These are phyloP conservation scores for Kryphioiulus occultus DNA, from an alignment of 2,888 invertebrate species.

Conservation along the genomic window DNA sequence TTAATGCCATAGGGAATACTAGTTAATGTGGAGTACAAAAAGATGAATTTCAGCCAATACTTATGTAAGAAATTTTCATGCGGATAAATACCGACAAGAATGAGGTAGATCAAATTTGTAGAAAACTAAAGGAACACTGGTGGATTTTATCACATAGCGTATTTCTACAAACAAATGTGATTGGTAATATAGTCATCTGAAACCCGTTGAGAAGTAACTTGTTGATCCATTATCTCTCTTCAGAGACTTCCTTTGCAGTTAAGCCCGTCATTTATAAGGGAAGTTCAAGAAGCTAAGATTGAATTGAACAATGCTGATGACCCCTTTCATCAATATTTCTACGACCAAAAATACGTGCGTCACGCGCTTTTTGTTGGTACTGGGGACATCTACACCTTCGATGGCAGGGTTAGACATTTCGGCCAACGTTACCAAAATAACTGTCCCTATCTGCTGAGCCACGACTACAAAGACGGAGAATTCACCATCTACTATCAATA, in stretches of 20 bases:
- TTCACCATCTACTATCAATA: slow-evolving; percentile 24
- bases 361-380: background rate
- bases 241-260: background rate
- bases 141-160: no score
- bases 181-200: no score
- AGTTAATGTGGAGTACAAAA: no score
- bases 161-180: no score
- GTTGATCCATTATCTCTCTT: background rate
- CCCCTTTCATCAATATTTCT: background rate
- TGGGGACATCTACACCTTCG: slow-evolving; percentile 4
- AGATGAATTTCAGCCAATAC: no score
- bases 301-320: background rate
- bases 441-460: slow-evolving; percentile 14
- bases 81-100: no score
- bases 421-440: background rate
- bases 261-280: background rate
- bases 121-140: no score
- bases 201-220: no score
- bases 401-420: background rate
- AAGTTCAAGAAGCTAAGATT: background rate
- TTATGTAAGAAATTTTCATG: no score
- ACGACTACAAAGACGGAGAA: background rate
- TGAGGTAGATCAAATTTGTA: no score
- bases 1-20: no score
- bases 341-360: background rate